A percentile compares a stretch with the other conserved stretches of the same genome.
phyloP scores from a whole-genome alignment of 2,888 invertebrate species.

The Pammene fasciana region DNA sequence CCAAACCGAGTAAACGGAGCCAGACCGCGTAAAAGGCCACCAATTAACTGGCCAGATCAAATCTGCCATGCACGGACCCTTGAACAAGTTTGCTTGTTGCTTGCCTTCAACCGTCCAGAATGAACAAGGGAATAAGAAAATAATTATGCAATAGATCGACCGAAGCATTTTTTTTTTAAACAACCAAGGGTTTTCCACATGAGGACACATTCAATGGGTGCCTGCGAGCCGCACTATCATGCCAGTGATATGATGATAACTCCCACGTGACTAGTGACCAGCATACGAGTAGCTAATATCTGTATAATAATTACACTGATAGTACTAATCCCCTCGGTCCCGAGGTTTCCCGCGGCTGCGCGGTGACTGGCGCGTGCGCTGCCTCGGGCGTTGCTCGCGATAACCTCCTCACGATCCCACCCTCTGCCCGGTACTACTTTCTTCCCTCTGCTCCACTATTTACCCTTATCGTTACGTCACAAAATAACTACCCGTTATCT shows the following conservation, averaged over 20 bases:
- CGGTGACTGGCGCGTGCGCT: constrained; percentile 35
- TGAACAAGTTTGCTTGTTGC: too few species aligned
- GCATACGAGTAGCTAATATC: neutral
- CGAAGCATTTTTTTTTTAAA: too few species aligned
- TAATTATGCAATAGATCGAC: too few species aligned
- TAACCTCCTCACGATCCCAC: constrained; percentile 6
- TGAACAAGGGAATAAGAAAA: too few species aligned
- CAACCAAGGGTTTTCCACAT: too few species aligned
- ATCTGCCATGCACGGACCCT: too few species aligned
- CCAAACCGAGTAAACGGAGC: too few species aligned
- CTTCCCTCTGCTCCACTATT: neutral
- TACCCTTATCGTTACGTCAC: constrained; percentile 17
- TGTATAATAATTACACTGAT: neutral
- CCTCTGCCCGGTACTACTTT: neutral
- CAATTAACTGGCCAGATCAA: too few species aligned
- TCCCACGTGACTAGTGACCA: neutral
- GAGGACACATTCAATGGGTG: too few species aligned
- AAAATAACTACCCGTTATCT: constrained; percentile 1
- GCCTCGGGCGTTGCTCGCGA: neutral
- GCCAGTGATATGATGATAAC: neutral
- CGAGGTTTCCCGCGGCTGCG: constrained; percentile 41
- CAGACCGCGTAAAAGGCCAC: too few species aligned
- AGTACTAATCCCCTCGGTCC: neutral
- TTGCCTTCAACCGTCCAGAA: too few species aligned
- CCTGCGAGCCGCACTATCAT: neutral